Evolutionary conservation across 2,113 vertebrate genomes (phyloP), one percentile per base, ranked within the genome.

Genomic region (Burhinus oedicnemus): DNA sequence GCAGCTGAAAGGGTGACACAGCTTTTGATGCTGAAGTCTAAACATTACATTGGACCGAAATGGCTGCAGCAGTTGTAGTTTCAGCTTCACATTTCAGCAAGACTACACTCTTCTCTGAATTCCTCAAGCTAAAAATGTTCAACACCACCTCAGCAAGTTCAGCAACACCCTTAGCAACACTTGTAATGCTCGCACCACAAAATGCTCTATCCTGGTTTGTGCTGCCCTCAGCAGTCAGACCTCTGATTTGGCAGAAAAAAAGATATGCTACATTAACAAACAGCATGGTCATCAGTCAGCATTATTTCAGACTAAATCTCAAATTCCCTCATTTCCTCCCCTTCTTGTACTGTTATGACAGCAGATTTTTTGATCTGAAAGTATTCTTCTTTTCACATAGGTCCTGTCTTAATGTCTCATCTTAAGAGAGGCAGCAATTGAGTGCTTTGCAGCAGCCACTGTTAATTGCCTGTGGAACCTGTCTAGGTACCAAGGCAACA

Each of bases 141-240:
- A 52, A 9, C 16, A 44, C 4, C 81, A 64, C 49, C 57, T 91
- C 77, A 74, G 89, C 83, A 64, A 84, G 49, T 16, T 55, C 68
- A 89, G 88, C 60, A 69, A 13, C 5, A 76, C 11, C 78, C 58
- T n/a, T 14, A 70, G 70, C 70, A 19, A 32, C 4, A 10, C 55
- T 70, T 32, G 23, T 17, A 65, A 65, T 19, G 38, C 44, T 23
- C 9, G 0, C 68, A 29, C 25, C 34, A 68, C 34, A 22, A 64
- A 87, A 44, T 5, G 36, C 58, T 83, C n/a, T 47, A 5, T 12
- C 12, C 81, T 85, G 72, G 38, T 78, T 89, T 84, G 47, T 71
- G 90, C 93, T 97, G 91, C 74, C 83, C 83, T 93, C 83, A 93
- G 92, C 92, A 97, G 80, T 9, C 80, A 92, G 44, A 84, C 77